Base-by-base conservation (phyloP, 2,888 invertebrate genomes). In the Cancer borealis region DNA sequence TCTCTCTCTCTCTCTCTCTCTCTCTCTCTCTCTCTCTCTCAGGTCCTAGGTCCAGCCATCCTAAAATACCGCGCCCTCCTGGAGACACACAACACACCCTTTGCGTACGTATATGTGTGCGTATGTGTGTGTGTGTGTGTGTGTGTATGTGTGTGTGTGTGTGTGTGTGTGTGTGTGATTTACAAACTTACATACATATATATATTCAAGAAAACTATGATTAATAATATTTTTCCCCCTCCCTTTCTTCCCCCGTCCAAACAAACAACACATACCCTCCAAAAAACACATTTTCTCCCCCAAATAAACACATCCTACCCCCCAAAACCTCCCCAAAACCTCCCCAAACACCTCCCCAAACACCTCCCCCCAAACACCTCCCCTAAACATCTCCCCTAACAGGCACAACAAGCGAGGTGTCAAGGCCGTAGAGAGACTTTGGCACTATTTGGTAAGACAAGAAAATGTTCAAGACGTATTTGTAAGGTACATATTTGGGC, bases 1-100 rank as follows among this genome's bases (percentile, higher is more conserved):
- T 14, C 21, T 66, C n/a, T 21, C n/a, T 66, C 66, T 21, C 66
- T 66, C 66, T 66, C 66, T 66, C 66, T 66, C 66, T 66, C 66
- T 66, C 66, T 17, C 91, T 66, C 66, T 21, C 66, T 66, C 66
- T 21, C 66, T 66, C 66, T 66, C 66, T 21, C 5, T 21, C 66
- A 66, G 91, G 97, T 96, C 49, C 96, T 96, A 73, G 97, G 97
- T 5, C 98, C 99, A 49, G 98, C 99, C 88, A 98, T 99, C 96
- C 98, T 98, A 96, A 99, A 99, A 97, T 99, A 99, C 97, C 97
- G 98, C 96, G 98, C 99, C 96, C 97, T 99, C 90, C 97, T 99
- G 96, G 99, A 99, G 96, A 98, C 98, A 96, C 98, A 98, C 96
- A 99, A 99, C 96, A 99, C 99, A 0, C 99, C 99, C 45, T 99